These are phyloP conservation scores for Phaedon cochleariae DNA, from an alignment of 2,888 invertebrate genomes.

Conservation along the genomic window DNA sequence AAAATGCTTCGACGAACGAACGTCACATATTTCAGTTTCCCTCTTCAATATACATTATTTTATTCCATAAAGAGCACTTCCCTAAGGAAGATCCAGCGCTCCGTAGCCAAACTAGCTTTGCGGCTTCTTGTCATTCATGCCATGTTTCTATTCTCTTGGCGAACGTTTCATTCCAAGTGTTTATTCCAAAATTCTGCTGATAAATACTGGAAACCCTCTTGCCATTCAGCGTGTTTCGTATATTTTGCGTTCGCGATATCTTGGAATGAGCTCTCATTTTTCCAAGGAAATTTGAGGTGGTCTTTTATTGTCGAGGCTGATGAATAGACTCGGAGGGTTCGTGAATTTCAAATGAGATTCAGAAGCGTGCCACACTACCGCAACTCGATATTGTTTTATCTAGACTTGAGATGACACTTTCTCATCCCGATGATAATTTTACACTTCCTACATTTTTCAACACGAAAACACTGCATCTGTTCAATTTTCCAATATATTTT, in stretches of 20 bases:
- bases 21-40: not conserved
- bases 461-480: too few relatives aligned
- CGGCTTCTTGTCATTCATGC: conserved; percentile 19
- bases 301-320: too few relatives aligned
- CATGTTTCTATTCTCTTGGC: conserved; percentile 22
- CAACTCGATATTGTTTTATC: too few relatives aligned
- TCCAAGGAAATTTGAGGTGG: too few relatives aligned
- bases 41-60: not conserved
- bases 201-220: not conserved
- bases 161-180: conserved; percentile 18
- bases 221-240: not conserved
- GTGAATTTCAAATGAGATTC: too few relatives aligned
- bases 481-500: too few relatives aligned
- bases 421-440: too few relatives aligned
- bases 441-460: too few relatives aligned
- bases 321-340: too few relatives aligned
- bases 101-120: not conserved
- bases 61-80: not conserved
- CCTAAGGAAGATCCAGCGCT: too few relatives aligned
- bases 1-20: not conserved
- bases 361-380: too few relatives aligned
- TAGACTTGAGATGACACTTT: too few relatives aligned
- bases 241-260: not conserved
- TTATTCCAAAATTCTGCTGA: not conserved
- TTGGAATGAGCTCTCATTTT: not conserved